A percentile compares a stretch with the other conserved stretches of the same genome.
Conservation (phyloP, 1,140 invertebrate genomes). For the Drosophila mayri region DNA sequence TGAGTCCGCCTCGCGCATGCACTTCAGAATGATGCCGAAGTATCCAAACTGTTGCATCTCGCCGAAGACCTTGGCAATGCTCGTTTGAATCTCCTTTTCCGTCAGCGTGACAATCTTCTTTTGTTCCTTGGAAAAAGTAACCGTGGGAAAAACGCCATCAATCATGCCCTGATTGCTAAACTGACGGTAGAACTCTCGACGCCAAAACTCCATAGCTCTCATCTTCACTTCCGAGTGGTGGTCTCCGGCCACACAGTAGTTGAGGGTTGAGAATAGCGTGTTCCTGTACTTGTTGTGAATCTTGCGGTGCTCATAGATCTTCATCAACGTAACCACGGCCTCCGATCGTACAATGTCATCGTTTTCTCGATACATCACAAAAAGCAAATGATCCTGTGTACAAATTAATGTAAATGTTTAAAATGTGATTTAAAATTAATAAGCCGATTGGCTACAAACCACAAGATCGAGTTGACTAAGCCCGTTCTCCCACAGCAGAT, state of each 20-base stretch:
- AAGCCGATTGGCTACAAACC: conserved; percentile 84
- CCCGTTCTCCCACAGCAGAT: conserved; percentile 88
- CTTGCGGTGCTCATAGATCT: conserved; percentile 88
- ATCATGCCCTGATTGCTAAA: conserved; percentile 91
- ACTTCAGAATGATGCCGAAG: conserved; percentile 88
- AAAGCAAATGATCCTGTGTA: conserved; percentile 88
- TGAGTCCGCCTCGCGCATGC: conserved; percentile 90
- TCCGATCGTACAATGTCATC: conserved; percentile 91
- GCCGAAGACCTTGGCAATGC: conserved; percentile 88
- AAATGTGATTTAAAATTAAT: neutral
- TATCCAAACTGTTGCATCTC: conserved; percentile 89
- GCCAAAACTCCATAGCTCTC: conserved; percentile 90
- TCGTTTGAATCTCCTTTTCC: conserved; percentile 88
- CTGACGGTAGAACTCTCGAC: conserved; percentile 88
- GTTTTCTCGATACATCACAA: conserved; percentile 88
- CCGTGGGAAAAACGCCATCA: conserved; percentile 90
- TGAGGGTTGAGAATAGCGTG: conserved; percentile 87
- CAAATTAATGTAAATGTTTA: neutral
- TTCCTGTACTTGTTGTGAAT: conserved; percentile 86
- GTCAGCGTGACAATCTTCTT: conserved; percentile 91
- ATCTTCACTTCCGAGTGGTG: conserved; percentile 93
- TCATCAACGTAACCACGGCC: conserved; percentile 88
- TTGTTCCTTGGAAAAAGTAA: conserved; percentile 91
- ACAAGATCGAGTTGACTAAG: conserved; percentile 87
- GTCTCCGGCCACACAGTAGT: conserved; percentile 88